Base-by-base conservation (phyloP, 2,888 invertebrate species). In the Alsophila aescularia region DNA sequence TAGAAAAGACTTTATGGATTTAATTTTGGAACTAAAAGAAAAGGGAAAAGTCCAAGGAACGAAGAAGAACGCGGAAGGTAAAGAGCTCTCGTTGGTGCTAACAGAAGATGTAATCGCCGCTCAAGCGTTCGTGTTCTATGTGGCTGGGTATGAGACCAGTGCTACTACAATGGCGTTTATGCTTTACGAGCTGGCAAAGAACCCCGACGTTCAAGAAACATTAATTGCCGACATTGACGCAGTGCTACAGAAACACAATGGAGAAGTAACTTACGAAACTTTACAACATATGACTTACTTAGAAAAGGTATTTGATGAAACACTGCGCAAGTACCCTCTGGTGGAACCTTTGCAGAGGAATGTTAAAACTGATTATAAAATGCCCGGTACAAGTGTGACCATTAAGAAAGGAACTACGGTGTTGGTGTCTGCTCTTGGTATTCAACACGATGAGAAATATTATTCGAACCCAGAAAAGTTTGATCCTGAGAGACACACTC, bases 391-490 rank as follows among this genome's bases (percentile, higher is more conserved):
- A 2, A 69, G 84, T 48, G 14, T 84, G 0, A 66, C 67, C 0
- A 56, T 90, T 13, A 71, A 83, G 31, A 84, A 85, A 55, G 84
- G 80, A 0, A 67, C 67, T 8, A 66, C 69, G 1, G 68, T 90
- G 2, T 15, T 79, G 0, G 57, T 90, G 13, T 79, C 88, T 0
- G 66, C 75, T n/a, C 49, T 66, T 12, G 85, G 81, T 6, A 74
- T 92, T 18, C 92, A 92, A 56, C 66, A 80, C 24, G 90, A 92
- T 62, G 75, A 79, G 7, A 71, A 79, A 37, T 78, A 86, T 58
- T 92, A 83, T 60, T 75, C 82, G 0, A 70, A 92, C 9, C 92
- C 92, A 2, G 87, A 91, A 31, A 73, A 90, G 52, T 92, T 92
- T 69, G 27, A 43, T 34, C 54, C 48, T 2, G 54, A 54, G 8